Evolutionary conservation across 2,888 invertebrate genomes (phyloP).

Genomic region (Cephus spinipes): DNA sequence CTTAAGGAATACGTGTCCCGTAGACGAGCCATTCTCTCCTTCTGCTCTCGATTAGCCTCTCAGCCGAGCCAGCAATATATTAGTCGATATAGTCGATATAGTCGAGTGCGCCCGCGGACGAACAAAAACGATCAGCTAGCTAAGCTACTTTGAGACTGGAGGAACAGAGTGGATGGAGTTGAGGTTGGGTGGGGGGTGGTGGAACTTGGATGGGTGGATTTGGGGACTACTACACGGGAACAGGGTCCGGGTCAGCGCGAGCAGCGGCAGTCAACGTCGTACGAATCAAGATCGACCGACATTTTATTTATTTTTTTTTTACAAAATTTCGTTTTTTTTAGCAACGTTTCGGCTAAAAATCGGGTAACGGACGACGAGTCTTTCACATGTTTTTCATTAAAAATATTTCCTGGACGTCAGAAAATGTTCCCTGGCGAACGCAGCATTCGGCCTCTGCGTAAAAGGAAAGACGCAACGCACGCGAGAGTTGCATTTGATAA

Average conservation of each 20-base stretch:
- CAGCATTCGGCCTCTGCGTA: background rate
- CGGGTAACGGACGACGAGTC: background rate
- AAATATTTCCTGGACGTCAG: background rate
- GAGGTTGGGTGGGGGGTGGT: background rate
- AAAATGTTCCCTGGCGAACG: no score
- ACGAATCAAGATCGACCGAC: background rate
- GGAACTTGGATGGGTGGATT: constrained; percentile 23
- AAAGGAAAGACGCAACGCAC: background rate
- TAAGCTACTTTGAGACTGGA: constrained; percentile 19
- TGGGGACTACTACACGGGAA: constrained; percentile 28
- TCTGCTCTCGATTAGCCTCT: background rate
- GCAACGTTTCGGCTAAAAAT: background rate
- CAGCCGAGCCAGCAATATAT: constrained; percentile 2
- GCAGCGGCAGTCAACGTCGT: constrained; percentile 67
- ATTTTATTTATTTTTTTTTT: constrained; percentile 5
- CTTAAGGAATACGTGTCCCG: background rate
- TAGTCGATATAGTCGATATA: background rate
- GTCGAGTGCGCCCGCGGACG: background rate
- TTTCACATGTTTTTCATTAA: background rate
- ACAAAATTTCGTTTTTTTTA: constrained; percentile 11
- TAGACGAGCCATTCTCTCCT: background rate
- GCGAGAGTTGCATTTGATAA: background rate
- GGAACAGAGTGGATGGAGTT: constrained; percentile 12
- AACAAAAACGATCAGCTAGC: constrained; percentile 14
- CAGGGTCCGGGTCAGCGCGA: constrained; percentile 65